phyloP scores from a whole-genome alignment of 2,797 vertebrate genomes.

The Amazona finschi region DNA sequence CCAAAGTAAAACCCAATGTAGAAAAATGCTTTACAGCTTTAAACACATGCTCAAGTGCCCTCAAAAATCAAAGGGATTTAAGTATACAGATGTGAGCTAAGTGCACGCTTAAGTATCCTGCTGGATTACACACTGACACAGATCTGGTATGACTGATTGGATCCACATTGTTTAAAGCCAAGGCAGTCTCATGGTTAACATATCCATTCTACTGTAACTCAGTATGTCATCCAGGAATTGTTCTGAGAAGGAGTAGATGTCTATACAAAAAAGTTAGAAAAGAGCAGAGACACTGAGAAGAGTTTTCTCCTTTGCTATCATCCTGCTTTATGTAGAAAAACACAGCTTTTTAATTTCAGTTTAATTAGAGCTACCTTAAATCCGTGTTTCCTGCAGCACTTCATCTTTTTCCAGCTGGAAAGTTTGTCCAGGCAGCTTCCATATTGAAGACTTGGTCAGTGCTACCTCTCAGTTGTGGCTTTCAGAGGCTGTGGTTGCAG shows the following conservation, averaged over 20 bases:
- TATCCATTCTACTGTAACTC: not conserved
- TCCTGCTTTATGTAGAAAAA: not conserved
- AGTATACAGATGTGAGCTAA: not conserved
- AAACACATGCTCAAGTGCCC: not conserved
- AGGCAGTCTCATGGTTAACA: not conserved
- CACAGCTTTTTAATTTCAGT: not conserved
- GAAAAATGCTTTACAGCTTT: not conserved
- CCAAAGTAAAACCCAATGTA: not conserved
- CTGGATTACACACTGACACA: not conserved
- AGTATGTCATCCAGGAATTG: not conserved
- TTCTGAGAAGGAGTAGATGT: not conserved
- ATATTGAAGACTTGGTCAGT: not conserved
- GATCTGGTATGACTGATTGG: not conserved
- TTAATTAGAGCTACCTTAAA: not conserved
- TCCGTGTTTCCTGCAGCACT: not conserved
- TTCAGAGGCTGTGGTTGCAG: not conserved
- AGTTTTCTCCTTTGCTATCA: not conserved
- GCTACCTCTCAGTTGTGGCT: not conserved
- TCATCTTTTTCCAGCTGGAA: not conserved
- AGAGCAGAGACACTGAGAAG: not conserved
- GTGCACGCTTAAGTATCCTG: not conserved
- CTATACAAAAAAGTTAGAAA: not conserved
- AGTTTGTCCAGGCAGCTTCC: not conserved
- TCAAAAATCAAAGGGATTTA: not conserved
- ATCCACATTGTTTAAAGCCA: not conserved